Conservation (phyloP, 2,888 invertebrate genomes). For the Caenorhabditis imperialis region DNA sequence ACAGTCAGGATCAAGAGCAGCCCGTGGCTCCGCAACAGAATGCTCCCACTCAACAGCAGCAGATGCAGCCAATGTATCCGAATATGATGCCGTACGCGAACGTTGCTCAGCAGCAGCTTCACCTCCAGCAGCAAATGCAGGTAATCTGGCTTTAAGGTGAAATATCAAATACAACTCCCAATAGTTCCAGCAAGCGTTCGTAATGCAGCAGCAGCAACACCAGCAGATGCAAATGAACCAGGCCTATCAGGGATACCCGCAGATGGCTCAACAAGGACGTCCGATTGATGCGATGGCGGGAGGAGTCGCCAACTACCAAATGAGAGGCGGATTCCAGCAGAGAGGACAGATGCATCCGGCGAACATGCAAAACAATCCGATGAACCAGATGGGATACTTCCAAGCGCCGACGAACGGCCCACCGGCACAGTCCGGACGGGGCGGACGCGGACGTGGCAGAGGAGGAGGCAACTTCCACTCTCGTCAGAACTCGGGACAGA, state of each 20-base stretch:
- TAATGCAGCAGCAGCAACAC: conserved; percentile 14
- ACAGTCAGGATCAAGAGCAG: conserved; percentile 17
- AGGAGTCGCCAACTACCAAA: too few relatives aligned
- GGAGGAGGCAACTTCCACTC: conserved; percentile 12
- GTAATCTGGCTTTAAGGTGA: too few relatives aligned
- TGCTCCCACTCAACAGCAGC: background rate
- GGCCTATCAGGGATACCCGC: conserved; percentile 9
- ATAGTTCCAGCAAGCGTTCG: too few relatives aligned
- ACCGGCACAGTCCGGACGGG: background rate
- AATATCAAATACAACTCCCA: too few relatives aligned
- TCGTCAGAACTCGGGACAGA: conserved; percentile 47
- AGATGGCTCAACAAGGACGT: conserved; percentile 2
- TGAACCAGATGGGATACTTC: conserved; percentile 23
- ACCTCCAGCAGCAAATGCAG: too few relatives aligned
- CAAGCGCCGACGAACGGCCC: background rate
- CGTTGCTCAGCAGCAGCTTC: conserved; percentile 3
- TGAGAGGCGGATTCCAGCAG: conserved; percentile 15
- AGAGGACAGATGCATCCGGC: background rate
- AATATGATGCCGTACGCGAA: conserved; percentile 25
- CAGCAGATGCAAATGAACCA: conserved; percentile 12
- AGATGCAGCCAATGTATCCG: conserved; percentile 2
- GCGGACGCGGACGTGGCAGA: conserved; percentile 8
- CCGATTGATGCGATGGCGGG: too few relatives aligned
- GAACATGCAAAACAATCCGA: background rate
- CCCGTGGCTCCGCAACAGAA: conserved; percentile 2